Evolutionary conservation across 2,113 vertebrate genomes (phyloP), one percentile per base, ranked within the genome.

Genomic region (Oreochromis aureus): DNA sequence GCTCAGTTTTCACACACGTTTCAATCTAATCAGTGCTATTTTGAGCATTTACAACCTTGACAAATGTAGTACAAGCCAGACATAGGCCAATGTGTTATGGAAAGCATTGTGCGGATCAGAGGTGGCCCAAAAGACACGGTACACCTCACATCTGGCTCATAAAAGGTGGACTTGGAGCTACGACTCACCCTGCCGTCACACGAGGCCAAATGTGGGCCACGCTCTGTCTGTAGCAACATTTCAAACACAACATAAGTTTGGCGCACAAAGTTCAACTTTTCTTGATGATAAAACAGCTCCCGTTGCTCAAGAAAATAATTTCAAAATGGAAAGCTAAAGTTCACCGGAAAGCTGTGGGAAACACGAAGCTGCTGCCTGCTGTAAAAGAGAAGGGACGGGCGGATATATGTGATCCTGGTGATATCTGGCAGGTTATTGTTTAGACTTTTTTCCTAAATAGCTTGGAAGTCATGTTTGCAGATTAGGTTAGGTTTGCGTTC

Each of bases 261-360:
- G 34, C 0, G n/a, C 61, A 32, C 85, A 85, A 59, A 87, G 83
- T 46, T 87, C 83, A 86, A 55, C 71, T n/a, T 84, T 36, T 63
- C 63, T n/a, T 36, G 36, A 48, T 87, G 86, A 66, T 71, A 66
- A 89, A 92, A 92, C 8, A 39, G 8, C 83, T 86, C 44, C 13
- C 46, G 54, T 93, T 92, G 89, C 88, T 84, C 86, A 92, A 92
- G 59, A 89, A 39, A 8, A 13, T 48, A 48, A 24, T 78, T 78
- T 78, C 73, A 81, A 89, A 86, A 91, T 54, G 80, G 55, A 7
- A 59, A 55, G 83, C 39, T 54, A 91, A 86, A 91, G 88, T 81
- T 89, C 83, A 92, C 6, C 8, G 3, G 81, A 69, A 63, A 54
- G 41, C 30, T 32, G 18, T 63, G 63, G 2, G 66, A 41, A 87